Evolutionary conservation across 2,113 vertebrate species (phyloP), one percentile per base, ranked within the genome.

Genomic region (Hippocampus abdominalis): DNA sequence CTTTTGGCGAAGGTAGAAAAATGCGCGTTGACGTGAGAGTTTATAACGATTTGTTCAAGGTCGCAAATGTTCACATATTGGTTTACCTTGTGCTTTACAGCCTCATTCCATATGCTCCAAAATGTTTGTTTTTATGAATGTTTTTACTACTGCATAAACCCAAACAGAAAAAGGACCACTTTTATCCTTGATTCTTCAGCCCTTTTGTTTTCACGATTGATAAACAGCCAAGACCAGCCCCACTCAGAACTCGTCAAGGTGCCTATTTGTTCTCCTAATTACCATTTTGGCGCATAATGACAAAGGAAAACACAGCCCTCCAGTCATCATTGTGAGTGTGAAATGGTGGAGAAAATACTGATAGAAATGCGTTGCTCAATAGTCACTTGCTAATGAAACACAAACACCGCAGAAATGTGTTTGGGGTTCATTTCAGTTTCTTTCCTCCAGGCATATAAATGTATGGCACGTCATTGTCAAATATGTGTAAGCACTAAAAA

Each of bases 301-400:
- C 40, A 46, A 64, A 64, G 25, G 63, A 25, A 39, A 63, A 63
- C 61, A 40, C 61, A 46, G 23, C 13, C 63, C 23, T 46, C 12
- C 42, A 64, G 40, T 64, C 39, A 16, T 46, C 42, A 64, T 44
- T 44, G 25, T 9, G 42, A 27, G 63, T 64, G 23, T 64, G 63
- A 44, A 64, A 64, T 46, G 63, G 40, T 46, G 63, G 63, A 46
- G 23, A 64, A 64, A 64, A 64, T 64, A 46, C 27, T 32, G 29
- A 60, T 44, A 2, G 40, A 46, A 64, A 27, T 27, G 25, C 46
- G 23, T 46, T 27, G 40, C 42, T 64, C 63, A 46, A 46, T 42
- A 46, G 15, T 64, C 40, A 46, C 40, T 46, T 15, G 40, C 15
- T 64, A 64, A 64, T 64, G 42, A 64, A 64, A 64, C 62, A 16